Evolutionary conservation across 2,113 vertebrate genomes (phyloP).

Genomic region (Phalacrocorax aristotelis): DNA sequence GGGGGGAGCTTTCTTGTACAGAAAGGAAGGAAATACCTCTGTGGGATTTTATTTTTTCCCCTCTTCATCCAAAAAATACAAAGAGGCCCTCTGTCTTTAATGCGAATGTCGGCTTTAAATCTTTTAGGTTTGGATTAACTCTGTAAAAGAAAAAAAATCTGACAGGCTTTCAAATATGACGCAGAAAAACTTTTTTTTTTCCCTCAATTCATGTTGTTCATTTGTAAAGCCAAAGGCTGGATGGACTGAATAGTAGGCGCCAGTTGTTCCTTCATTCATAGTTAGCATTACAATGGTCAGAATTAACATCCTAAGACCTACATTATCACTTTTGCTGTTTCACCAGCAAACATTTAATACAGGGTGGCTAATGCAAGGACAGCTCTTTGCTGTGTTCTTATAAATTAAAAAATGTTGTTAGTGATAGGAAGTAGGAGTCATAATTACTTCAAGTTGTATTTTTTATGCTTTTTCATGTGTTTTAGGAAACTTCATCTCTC

Average conservation of each 20-base stretch:
- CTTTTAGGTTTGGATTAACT: conserved; percentile 87
- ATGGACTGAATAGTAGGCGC: conserved; percentile 76
- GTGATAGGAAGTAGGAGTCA: not conserved
- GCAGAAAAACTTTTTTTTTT: conserved; percentile 72
- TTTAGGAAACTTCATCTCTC: not conserved
- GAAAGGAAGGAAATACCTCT: conserved; percentile 88
- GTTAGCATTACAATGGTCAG: conserved; percentile 87
- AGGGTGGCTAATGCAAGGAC: conserved; percentile 54
- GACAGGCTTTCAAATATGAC: conserved; percentile 88
- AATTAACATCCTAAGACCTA: conserved; percentile 82
- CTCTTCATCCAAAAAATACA: conserved; percentile 80
- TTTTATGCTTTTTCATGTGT: not conserved
- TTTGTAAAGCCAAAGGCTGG: conserved; percentile 82
- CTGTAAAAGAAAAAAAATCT: conserved; percentile 80
- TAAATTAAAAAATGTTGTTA: conserved; percentile 21
- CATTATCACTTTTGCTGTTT: conserved; percentile 75
- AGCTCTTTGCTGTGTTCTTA: conserved; percentile 26
- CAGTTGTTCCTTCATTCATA: conserved; percentile 75
- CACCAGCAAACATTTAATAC: conserved; percentile 65
- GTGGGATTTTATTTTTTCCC: conserved; percentile 80
- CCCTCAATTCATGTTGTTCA: conserved; percentile 75
- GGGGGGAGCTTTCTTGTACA: conserved; percentile 75
- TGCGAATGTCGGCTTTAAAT: conserved; percentile 83
- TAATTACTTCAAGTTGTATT: not conserved
- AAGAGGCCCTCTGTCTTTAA: conserved; percentile 84